phyloP scores from a whole-genome alignment of 2,888 invertebrate species.

The Eupithecia pulchellata region DNA sequence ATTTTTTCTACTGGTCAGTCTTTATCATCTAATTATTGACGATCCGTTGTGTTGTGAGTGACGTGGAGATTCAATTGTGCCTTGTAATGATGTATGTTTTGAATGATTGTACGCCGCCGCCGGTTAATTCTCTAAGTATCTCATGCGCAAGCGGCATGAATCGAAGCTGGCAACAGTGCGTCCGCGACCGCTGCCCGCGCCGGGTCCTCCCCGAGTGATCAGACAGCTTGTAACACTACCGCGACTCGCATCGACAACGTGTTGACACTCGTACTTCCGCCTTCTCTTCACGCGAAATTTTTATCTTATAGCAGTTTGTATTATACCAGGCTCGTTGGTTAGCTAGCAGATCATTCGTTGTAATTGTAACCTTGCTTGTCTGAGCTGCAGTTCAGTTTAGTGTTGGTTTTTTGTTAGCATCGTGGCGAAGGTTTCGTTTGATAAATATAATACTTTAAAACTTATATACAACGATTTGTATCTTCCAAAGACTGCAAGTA shows the following conservation, averaged over 20 bases:
- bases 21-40: not conserved
- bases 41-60: conserved; percentile 41
- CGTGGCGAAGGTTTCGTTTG: conserved; percentile 16
- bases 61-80: conserved; percentile 62
- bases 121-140: conserved; percentile 63
- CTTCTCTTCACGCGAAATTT: conserved; percentile 33
- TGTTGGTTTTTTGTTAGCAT: conserved; percentile 29
- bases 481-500: conserved; percentile 35
- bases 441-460: not conserved
- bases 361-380: conserved; percentile 40
- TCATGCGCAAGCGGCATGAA: conserved; percentile 61
- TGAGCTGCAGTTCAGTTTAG: conserved; percentile 29
- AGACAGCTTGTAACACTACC: conserved; percentile 26
- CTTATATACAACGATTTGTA: conserved; percentile 11
- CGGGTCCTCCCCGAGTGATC: conserved; percentile 60
- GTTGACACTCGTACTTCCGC: conserved; percentile 32
- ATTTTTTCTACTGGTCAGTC: not conserved
- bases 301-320: conserved; percentile 16
- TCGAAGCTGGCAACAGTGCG: conserved; percentile 66
- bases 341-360: conserved; percentile 18
- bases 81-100: conserved; percentile 63
- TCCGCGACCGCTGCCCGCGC: conserved; percentile 71
- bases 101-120: conserved; percentile 59
- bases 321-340: conserved; percentile 4
- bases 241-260: conserved; percentile 4